Percentiles rank a stretch among this genome's conserved stretches.
phyloP scores from a whole-genome alignment of 2,888 invertebrate genomes.

The Sepiola atlantica region DNA sequence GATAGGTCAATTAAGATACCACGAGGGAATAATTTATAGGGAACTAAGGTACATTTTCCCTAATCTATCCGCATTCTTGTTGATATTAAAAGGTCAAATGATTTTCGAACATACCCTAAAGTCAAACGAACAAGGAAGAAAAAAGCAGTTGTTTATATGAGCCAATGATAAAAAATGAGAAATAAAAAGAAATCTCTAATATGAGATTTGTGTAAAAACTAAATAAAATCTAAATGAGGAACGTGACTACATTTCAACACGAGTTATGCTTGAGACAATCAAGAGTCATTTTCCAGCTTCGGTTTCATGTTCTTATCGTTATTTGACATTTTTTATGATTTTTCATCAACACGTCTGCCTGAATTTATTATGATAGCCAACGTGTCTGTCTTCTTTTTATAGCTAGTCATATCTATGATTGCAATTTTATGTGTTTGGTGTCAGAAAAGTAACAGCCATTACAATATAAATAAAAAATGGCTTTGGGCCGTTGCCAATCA shows the following conservation, averaged over 20 bases:
- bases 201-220: neutral
- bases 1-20: no score
- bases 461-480: neutral
- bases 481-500: neutral
- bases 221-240: neutral
- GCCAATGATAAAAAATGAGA: neutral
- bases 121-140: neutral
- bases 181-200: neutral
- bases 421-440: neutral
- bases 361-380: neutral
- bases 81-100: no score
- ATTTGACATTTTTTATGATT: neutral
- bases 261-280: neutral
- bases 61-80: no score
- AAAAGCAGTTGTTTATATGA: neutral
- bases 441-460: neutral
- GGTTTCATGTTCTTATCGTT: neutral
- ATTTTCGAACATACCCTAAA: neutral
- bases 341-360: neutral
- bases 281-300: neutral
- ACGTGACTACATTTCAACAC: neutral
- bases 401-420: neutral
- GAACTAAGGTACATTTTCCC: no score
- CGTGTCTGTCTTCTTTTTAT: neutral
- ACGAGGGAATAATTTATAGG: no score